phyloP scores from a whole-genome alignment of 2,113 vertebrate species.

The Myiozetetes cayanensis region DNA sequence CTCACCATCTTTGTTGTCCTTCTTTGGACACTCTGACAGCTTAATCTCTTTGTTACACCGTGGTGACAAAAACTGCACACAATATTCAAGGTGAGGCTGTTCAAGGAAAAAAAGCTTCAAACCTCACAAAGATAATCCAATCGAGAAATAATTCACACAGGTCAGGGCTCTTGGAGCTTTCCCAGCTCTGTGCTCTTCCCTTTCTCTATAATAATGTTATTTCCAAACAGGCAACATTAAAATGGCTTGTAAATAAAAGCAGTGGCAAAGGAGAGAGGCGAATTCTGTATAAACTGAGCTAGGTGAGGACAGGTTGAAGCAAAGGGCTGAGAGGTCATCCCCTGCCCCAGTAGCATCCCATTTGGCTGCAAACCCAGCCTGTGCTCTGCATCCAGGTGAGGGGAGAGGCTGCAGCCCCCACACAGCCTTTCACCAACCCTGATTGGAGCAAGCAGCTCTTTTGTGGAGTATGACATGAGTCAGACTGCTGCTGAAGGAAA shows the following conservation, averaged over 20 bases:
- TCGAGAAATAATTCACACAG: background rate
- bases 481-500: conserved; percentile 35
- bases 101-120: background rate
- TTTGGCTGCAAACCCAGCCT: background rate
- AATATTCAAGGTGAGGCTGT: background rate
- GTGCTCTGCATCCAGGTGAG: fast-evolving
- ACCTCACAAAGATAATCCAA: background rate
- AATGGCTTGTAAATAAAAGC: background rate
- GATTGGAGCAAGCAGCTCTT: background rate
- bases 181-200: background rate
- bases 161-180: background rate
- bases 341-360: background rate
- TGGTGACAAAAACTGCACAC: background rate
- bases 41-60: background rate
- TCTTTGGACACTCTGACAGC: background rate
- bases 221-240: background rate
- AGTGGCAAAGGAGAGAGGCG: background rate
- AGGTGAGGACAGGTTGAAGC: background rate
- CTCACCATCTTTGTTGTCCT: background rate
- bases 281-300: background rate
- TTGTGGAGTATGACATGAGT: background rate
- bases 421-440: background rate
- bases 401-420: background rate
- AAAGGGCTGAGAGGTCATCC: background rate
- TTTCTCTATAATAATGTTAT: background rate